A percentile compares a stretch with the other conserved stretches of the same genome.
Evolutionary conservation across 2,888 invertebrate species (phyloP).

Genomic region (Nephrotoma guestfalica): DNA sequence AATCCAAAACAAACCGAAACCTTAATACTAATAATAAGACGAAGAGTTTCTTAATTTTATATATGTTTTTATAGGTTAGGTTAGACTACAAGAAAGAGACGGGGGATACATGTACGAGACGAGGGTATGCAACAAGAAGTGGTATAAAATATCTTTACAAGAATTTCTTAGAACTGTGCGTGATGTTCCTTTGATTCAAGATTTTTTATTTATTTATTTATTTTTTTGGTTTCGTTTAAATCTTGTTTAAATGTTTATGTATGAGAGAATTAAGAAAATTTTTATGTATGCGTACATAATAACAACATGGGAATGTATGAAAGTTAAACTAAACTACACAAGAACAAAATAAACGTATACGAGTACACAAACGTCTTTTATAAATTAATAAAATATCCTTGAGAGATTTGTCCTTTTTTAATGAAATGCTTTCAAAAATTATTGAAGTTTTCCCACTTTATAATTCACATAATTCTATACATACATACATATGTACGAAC

Average conservation of each 20-base stretch:
- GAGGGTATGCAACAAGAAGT: not conserved
- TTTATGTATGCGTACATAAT: not conserved
- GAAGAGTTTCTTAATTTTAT: not conserved
- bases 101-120: not conserved
- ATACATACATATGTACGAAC: too few species aligned
- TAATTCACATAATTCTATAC: too few species aligned
- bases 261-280: not conserved
- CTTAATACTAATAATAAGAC: not conserved
- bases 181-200: not conserved
- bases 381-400: not conserved
- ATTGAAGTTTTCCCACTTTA: not conserved
- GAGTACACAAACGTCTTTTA: not conserved
- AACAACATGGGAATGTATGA: not conserved
- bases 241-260: not conserved
- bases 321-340: not conserved
- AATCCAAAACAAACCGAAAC: not conserved
- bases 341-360: not conserved
- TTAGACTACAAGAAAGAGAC: not conserved
- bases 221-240: not conserved
- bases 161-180: not conserved
- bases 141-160: not conserved
- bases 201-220: not conserved
- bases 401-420: not conserved
- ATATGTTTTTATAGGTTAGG: not conserved
- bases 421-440: not conserved